Evolutionary conservation across 64 coral and sea anemone genomes (phyloP).

Genomic region (Catalaphyllia jardinei): DNA sequence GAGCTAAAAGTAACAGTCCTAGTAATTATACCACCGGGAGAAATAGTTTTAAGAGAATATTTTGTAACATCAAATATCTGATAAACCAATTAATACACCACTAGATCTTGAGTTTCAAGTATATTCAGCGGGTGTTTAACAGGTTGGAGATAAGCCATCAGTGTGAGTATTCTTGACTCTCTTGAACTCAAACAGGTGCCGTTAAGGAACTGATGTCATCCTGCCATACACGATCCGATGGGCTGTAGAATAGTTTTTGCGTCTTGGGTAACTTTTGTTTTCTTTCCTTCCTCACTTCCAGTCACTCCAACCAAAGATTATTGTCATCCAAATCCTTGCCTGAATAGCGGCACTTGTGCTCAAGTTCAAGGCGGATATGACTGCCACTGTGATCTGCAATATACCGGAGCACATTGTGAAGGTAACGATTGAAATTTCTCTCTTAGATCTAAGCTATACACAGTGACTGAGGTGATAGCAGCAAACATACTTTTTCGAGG

Average conservation of each 20-base stretch:
- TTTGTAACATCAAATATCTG: too few relatives aligned
- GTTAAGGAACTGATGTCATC: constrained; percentile 20
- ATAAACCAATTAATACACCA: too few relatives aligned
- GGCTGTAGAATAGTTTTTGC: background rate
- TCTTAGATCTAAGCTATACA: background rate
- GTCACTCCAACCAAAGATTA: constrained; percentile 10
- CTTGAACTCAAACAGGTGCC: background rate
- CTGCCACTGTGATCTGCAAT: constrained; percentile 67
- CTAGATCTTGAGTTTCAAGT: background rate
- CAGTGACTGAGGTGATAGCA: too few relatives aligned
- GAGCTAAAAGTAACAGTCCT: too few relatives aligned
- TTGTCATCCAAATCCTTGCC: constrained; percentile 86
- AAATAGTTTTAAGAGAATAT: too few relatives aligned
- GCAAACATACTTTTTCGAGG: too few relatives aligned
- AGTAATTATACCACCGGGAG: too few relatives aligned
- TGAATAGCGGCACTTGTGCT: constrained; percentile 65
- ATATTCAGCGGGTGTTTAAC: constrained; percentile 3
- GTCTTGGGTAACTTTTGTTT: background rate
- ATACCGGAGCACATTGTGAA: constrained; percentile 85
- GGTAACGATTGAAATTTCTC: background rate
- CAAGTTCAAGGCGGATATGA: constrained; percentile 73
- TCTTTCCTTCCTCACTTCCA: background rate
- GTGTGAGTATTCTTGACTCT: background rate
- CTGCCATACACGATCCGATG: background rate
- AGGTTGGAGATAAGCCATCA: background rate